phyloP scores from a whole-genome alignment of 2,113 vertebrate species.

The Oreochromis aureus region DNA sequence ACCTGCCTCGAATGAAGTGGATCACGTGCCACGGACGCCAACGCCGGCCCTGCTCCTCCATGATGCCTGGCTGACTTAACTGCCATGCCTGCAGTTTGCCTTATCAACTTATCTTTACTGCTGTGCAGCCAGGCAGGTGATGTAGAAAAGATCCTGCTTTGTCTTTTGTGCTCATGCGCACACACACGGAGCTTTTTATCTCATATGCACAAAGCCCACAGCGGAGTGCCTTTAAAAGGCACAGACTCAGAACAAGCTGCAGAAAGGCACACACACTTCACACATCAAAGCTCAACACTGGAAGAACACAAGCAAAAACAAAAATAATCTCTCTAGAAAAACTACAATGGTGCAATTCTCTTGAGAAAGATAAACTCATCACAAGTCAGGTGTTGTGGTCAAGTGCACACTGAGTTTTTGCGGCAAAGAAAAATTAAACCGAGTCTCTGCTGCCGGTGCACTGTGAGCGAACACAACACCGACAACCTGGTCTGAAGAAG shows the following conservation, averaged over 20 bases:
- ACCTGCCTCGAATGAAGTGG: background rate
- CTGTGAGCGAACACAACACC: background rate
- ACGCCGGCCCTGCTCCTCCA: background rate
- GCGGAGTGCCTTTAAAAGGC: background rate
- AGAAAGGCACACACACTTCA: background rate
- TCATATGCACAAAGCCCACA: conserved; percentile 4
- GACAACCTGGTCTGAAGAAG: background rate
- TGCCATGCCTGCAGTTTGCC: background rate
- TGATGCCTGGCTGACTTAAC: background rate
- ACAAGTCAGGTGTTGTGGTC: background rate
- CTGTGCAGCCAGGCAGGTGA: background rate
- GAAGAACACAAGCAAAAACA: background rate
- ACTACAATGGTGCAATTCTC: background rate
- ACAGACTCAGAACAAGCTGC: background rate
- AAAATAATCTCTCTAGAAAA: background rate
- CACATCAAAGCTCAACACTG: background rate
- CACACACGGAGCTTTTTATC: conserved; percentile 2
- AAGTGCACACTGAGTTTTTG: background rate
- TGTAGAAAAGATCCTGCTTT: background rate
- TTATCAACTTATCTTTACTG: background rate
- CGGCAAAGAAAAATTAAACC: background rate
- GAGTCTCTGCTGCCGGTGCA: background rate
- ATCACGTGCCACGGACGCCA: background rate
- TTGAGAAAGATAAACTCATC: background rate
- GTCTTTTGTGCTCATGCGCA: background rate